These are phyloP conservation scores for Varanus komodoensis DNA, from an alignment of 2,113 vertebrate genomes.

Conservation along the genomic window DNA sequence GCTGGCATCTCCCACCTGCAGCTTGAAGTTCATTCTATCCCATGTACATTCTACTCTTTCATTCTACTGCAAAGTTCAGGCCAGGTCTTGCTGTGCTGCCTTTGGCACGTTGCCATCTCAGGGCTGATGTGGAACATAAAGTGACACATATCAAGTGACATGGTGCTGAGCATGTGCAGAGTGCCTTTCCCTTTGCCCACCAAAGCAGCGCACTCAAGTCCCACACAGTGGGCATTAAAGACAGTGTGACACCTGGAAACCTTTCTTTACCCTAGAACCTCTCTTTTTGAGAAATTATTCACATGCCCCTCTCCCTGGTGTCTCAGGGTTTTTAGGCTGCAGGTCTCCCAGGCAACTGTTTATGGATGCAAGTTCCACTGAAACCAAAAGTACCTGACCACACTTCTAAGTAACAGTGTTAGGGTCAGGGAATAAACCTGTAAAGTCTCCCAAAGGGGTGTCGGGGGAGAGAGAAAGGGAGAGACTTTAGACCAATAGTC, in stretches of 20 bases:
- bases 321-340: background rate
- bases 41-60: background rate
- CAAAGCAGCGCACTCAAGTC: no score
- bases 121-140: background rate
- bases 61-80: background rate
- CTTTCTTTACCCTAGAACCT: background rate
- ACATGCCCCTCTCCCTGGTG: no score
- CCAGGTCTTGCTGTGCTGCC: background rate
- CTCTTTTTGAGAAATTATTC: background rate
- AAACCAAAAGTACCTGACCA: background rate
- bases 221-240: no score
- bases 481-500: conserved; percentile 33
- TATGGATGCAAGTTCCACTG: background rate
- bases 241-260: background rate
- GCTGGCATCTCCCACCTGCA: background rate
- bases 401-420: conserved; percentile 6
- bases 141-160: background rate
- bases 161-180: background rate
- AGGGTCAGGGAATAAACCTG: background rate
- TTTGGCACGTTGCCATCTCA: background rate
- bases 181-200: background rate
- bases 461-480: background rate
- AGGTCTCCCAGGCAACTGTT: background rate
- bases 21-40: background rate
- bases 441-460: background rate